Base-by-base conservation (phyloP, 2,797 vertebrate genomes). In the Amphiprion clarkii region DNA sequence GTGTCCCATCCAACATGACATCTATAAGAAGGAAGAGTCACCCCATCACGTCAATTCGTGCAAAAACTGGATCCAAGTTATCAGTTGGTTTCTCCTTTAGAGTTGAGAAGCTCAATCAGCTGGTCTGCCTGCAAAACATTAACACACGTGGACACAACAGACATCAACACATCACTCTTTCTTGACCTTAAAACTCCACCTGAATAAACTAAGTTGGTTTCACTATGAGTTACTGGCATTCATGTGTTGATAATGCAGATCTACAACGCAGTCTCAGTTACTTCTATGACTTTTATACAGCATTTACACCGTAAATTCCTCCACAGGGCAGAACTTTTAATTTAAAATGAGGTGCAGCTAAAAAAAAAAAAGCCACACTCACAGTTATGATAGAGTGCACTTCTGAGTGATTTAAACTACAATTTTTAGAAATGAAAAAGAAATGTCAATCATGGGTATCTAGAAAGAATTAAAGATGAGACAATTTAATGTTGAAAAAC, bases 81-180 rank as follows among this genome's bases (percentile, higher is more conserved):
- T 97, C 92, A 96, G 49, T 83, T 92, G 82, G 87, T 85, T 85
- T 92, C 89, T 80, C 64, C 93, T 93, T 95, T 94, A 72, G 94
- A 91, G 75, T 93, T 96, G 81, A 99, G 94, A 61, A 92, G 94
- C 82, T 97, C 94, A 56, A 99, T 95, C 89, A 99, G 93, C 88
- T 97, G 95, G 23, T 99, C 97, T 52, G 95, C 96, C 98, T 99
- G 90, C 4, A 87, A 93, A 67, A 92, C 11, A 91, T 59, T 13
- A 51, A 76, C 33, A 78, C 14, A 74, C 25, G 0, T 36, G 29
- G 29, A 81, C 39, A 84, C 5, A 48, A 68, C 4, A 53, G 10
- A 64, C 42, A 60, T 78, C 21, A 81, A 31, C 57, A 54, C 5
- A 68, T 25, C 6, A 48, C 4, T 21, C 23, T 23, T 40, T n/a